Percentiles rank a stretch among this genome's conserved stretches.
These are phyloP conservation scores for Siniperca chuatsi DNA, from an alignment of 2,113 vertebrate genomes.

Conservation along the genomic window DNA sequence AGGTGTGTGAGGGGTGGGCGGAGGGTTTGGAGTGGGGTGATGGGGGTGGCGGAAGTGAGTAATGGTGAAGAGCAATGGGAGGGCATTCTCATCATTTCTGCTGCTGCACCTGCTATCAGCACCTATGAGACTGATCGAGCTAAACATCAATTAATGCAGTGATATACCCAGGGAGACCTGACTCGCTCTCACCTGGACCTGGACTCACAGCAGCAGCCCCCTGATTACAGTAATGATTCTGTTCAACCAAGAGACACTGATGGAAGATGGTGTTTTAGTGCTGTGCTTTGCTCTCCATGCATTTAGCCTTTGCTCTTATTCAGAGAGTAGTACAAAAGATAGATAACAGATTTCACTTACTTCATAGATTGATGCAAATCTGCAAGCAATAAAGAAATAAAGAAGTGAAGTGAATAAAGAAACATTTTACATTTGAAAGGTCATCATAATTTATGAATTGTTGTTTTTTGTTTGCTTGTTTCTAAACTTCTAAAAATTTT, in stretches of 20 bases:
- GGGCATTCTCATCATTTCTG: slow-evolving; percentile 51
- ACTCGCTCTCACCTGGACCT: slow-evolving; percentile 51
- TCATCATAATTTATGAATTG: too few relatives aligned
- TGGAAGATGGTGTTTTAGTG: slow-evolving; percentile 10
- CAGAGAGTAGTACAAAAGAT: neutral
- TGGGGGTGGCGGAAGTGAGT: slow-evolving; percentile 9
- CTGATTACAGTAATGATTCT: slow-evolving; percentile 40
- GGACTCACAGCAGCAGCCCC: slow-evolving; percentile 37
- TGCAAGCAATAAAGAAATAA: neutral
- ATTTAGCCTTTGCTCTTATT: neutral
- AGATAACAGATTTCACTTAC: slow-evolving; percentile 5
- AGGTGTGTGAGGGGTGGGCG: slow-evolving; percentile 5
- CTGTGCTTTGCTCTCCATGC: neutral
- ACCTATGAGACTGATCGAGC: slow-evolving; percentile 68
- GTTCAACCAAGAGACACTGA: slow-evolving; percentile 20
- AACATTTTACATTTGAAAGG: neutral
- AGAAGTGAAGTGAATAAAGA: too few relatives aligned
- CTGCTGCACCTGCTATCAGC: slow-evolving; percentile 63
- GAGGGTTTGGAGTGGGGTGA: neutral
- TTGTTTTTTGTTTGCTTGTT: neutral
- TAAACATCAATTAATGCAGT: slow-evolving; percentile 74
- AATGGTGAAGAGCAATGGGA: slow-evolving; percentile 41
- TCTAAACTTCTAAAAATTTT: neutral
- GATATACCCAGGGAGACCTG: slow-evolving; percentile 45
- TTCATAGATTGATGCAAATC: neutral